Conservation (phyloP, 2,888 invertebrate genomes). For the Nemoura dubitans region DNA sequence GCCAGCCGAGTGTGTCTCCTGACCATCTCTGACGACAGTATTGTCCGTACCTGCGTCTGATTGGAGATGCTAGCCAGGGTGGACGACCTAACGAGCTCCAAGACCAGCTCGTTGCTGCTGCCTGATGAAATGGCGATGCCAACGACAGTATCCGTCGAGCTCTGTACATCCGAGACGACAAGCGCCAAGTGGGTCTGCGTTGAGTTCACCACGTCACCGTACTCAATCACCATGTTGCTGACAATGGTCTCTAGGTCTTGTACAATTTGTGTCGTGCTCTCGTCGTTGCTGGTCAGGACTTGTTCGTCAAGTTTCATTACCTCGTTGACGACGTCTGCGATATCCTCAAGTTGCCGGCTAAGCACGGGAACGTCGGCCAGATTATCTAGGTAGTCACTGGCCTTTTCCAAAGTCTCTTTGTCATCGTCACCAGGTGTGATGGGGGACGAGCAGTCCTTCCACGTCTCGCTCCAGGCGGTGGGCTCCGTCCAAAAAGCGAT, state of each 20-base stretch:
- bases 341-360: constrained; percentile 12
- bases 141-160: background rate
- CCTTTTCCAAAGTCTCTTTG: background rate
- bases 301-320: background rate
- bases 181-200: background rate
- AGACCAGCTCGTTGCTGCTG: background rate
- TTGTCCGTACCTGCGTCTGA: background rate
- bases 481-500: background rate
- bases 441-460: background rate
- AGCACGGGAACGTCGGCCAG: background rate
- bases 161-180: background rate
- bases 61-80: background rate
- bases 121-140: background rate
- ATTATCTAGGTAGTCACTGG: background rate
- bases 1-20: constrained; percentile 43
- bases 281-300: background rate
- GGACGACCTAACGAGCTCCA: background rate
- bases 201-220: background rate
- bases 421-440: background rate
- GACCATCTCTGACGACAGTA: background rate
- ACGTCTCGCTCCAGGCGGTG: background rate
- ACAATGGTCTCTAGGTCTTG: constrained; percentile 1
- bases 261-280: background rate
- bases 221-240: constrained; percentile 18
- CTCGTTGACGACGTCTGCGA: constrained; percentile 8